Evolutionary conservation across 2,113 vertebrate genomes (phyloP).

Genomic region (Eptesicus fuscus): DNA sequence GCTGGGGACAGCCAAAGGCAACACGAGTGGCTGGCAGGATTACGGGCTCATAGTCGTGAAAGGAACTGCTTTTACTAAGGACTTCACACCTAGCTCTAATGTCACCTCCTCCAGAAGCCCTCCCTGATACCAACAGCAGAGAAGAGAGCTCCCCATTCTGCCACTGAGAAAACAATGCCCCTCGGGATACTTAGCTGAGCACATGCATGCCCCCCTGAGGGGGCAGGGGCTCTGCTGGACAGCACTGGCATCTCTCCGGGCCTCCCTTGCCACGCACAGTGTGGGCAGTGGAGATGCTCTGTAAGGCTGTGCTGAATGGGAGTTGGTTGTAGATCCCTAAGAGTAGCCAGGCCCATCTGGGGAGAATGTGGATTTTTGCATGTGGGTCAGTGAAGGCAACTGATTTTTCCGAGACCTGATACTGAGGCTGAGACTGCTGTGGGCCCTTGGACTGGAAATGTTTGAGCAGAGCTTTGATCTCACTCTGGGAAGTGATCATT

Average conservation of each 20-base stretch:
- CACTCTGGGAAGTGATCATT: not conserved
- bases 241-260: not conserved
- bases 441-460: not conserved
- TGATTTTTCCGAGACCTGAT: not conserved
- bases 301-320: not conserved
- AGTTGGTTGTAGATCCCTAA: not conserved
- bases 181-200: not conserved
- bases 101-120: not conserved
- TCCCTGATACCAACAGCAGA: not conserved
- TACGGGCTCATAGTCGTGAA: not conserved
- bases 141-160: not conserved
- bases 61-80: not conserved
- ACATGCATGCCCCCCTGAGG: not conserved
- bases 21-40: not conserved
- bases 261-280: too few relatives aligned
- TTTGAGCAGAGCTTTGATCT: not conserved
- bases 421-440: not conserved
- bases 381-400: constrained; percentile 65
- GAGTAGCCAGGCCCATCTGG: not conserved
- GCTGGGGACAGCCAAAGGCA: not conserved
- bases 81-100: not conserved
- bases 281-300: rapidly evolving
- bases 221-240: not conserved
- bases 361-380: constrained; percentile 53
- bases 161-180: not conserved